A percentile compares a stretch with the other conserved stretches of the same genome.
Conservation (phyloP, 2,888 invertebrate species). For the Drosophila setosimentum region DNA sequence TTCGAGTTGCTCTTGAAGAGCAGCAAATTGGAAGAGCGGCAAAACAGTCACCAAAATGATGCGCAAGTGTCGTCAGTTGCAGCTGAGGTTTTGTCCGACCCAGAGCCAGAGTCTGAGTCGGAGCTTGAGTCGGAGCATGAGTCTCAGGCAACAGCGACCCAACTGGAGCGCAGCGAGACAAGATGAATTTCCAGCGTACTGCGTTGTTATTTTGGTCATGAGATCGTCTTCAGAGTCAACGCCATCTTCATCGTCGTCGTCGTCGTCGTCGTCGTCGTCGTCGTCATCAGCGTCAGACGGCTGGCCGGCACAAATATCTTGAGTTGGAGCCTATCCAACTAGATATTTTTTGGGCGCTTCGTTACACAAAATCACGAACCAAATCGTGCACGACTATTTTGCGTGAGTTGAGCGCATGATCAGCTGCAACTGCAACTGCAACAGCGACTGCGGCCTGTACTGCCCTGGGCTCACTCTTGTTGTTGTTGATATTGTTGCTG, state of each 20-base stretch:
- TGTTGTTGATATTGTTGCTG: not conserved
- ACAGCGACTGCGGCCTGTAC: conserved; percentile 17
- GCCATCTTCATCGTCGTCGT: conserved; percentile 17
- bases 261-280: conserved; percentile 22
- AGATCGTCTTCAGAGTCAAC: conserved; percentile 59
- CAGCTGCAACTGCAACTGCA: conserved; percentile 66
- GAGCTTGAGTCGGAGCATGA: not conserved
- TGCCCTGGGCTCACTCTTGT: conserved; percentile 29
- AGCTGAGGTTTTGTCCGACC: not conserved
- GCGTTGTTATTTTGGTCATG: conserved; percentile 78
- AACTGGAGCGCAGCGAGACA: conserved; percentile 44
- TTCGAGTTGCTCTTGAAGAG: conserved; percentile 16
- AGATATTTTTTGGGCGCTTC: conserved; percentile 82
- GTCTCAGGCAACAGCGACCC: conserved; percentile 26
- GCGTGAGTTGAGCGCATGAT: conserved; percentile 85
- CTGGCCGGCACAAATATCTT: conserved; percentile 41
- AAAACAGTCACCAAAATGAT: conserved; percentile 68
- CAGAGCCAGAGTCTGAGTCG: conserved; percentile 1
- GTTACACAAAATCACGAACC: conserved; percentile 85
- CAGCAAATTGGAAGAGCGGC: conserved; percentile 18
- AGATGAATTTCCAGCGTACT: conserved; percentile 77
- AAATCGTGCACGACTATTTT: conserved; percentile 85
- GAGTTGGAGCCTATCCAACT: conserved; percentile 52
- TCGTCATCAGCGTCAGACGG: conserved; percentile 51
- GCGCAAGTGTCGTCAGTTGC: conserved; percentile 71